Conservation (phyloP, 2,888 invertebrate species). For the Tenthredo distinguenda region DNA sequence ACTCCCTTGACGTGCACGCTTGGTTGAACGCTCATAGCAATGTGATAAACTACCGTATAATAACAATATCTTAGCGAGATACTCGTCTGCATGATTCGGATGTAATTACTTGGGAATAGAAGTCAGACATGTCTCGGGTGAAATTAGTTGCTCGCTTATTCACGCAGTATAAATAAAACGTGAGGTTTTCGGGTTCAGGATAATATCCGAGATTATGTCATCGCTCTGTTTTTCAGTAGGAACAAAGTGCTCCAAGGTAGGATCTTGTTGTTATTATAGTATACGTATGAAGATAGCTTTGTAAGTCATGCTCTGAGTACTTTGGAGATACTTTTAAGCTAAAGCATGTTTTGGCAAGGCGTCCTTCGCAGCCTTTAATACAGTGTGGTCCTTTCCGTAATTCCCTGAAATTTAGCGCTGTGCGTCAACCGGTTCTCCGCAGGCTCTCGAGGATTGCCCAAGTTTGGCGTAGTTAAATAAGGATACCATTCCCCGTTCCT, state of each 20-base stretch:
- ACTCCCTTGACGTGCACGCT: not conserved
- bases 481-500: not conserved
- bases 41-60: conserved; percentile 2
- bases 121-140: not conserved
- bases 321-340: not conserved
- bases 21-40: conserved; percentile 9
- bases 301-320: not conserved
- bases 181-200: not conserved
- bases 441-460: not conserved
- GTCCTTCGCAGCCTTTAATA: not conserved
- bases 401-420: not conserved
- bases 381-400: conserved; percentile 6
- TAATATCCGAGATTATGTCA: not conserved
- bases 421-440: not conserved
- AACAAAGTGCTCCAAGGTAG: not conserved
- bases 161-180: not conserved
- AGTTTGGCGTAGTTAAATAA: conserved; percentile 13
- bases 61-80: not conserved
- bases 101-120: not conserved
- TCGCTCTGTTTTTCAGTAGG: not conserved
- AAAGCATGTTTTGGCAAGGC: not conserved
- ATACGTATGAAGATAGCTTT: not conserved
- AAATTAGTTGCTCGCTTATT: not conserved
- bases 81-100: not conserved
- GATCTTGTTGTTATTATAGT: not conserved